Base-by-base conservation (phyloP, 2,113 vertebrate species). In the Ramphastos sulfuratus region DNA sequence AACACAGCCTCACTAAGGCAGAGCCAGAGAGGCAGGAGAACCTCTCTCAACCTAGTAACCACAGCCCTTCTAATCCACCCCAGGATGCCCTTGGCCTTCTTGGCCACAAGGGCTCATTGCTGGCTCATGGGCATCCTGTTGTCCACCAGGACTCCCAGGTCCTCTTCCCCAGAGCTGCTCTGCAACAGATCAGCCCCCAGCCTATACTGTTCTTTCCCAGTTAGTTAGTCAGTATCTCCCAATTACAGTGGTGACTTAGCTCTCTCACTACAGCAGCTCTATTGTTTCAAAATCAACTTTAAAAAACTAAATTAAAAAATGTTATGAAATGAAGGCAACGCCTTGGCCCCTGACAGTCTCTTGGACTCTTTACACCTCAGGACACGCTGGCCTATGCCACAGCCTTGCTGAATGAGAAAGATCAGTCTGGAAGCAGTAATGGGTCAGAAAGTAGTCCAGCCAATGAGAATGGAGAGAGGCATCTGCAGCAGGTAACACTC, bases 381-480 rank as follows among this genome's bases (percentile, higher is more conserved):
- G 99, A 99, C 91, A 99, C 99, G 0, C 77, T 99, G 94, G 99
- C 99, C 15, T 99, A 99, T 37, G 99, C 99, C 96, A 99, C 99
- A 25, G 99, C 99, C 39, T 94, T 99, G 96, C 95, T 99, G 94
- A 99, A 99, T 28, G 99, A 99, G 85, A 99, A 99, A 92, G 99
- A 99, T 91, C 99, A 99, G 75, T 99, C 99, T 5, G 99, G 99
- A 94, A 99, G 99, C 98, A 99, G 99, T 92, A 99, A 99, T 2
- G 99, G 99, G 55, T 99, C 99, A 3, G 99, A 99, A 81, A 98
- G 99, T 87, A 99, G 99, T 77, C 99, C 99, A 6, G 99, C 99
- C 39, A 99, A 99, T 5, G 99, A 99, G 93, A 99, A 99, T 0
- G 98, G 98, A 9, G 99, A 99, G 52, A 97, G 98, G 85, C 99